Conservation (phyloP, 2,888 invertebrate species). For the Ernsta delagoae region DNA sequence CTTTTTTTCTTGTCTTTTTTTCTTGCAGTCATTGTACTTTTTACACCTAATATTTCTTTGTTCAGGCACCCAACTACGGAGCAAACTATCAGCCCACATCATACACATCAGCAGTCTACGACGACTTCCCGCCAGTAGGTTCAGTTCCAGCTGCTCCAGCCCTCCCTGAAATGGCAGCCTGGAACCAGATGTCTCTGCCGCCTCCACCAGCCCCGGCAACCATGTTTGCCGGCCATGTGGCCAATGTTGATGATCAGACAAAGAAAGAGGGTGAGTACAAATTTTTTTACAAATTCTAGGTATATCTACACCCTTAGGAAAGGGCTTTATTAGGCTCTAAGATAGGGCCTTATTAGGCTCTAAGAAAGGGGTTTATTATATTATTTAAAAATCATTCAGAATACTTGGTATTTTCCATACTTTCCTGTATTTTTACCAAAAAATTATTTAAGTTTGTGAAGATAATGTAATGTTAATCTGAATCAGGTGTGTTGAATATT, state of each 20-base stretch:
- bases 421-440: no score
- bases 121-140: conserved; percentile 66
- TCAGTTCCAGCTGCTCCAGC: conserved; percentile 51
- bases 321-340: no score
- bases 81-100: conserved; percentile 58
- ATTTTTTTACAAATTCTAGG: not conserved
- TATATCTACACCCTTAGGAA: no score
- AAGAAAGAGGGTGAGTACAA: conserved; percentile 78
- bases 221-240: conserved; percentile 50
- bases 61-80: conserved; percentile 50
- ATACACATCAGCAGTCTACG: conserved; percentile 66
- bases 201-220: conserved; percentile 54
- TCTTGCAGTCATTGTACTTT: no score
- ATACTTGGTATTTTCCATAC: no score
- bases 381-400: no score
- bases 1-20: no score
- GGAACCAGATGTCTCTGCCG: conserved; percentile 77
- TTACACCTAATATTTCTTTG: not conserved
- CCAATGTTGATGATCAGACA: conserved; percentile 74
- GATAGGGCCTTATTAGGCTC: no score
- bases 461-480: no score
- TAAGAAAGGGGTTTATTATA: no score
- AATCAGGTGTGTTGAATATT: no score
- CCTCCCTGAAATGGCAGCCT: conserved; percentile 62
- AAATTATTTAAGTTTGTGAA: no score